These are phyloP conservation scores for Speoplatyrhinus poulsoni DNA, from an alignment of 2,113 vertebrate genomes.

Conservation along the genomic window DNA sequence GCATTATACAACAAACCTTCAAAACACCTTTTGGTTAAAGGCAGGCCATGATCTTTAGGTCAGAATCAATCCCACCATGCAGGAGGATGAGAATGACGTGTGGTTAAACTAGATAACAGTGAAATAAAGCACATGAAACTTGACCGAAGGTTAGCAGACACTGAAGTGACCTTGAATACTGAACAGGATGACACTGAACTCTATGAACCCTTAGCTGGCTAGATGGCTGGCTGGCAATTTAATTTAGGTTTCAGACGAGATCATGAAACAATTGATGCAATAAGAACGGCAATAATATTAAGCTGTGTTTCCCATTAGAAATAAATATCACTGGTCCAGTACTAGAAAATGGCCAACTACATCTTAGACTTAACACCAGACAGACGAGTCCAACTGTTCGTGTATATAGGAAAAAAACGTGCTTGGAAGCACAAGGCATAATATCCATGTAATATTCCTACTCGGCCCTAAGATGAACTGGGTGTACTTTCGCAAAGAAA, in stretches of 20 bases:
- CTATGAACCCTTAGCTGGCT: background rate
- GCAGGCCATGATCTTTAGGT: conserved; percentile 34
- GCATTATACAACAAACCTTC: conserved; percentile 48
- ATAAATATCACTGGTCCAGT: background rate
- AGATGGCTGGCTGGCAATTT: background rate
- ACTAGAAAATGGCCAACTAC: background rate
- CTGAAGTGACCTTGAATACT: conserved; percentile 11
- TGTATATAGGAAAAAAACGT: too few species aligned
- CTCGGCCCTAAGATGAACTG: background rate
- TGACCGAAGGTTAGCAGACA: conserved; percentile 26
- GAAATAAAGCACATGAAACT: conserved; percentile 26
- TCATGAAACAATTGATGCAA: background rate
- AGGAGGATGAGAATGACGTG: conserved; percentile 22
- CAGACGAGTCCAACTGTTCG: too few species aligned
- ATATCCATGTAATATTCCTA: background rate
- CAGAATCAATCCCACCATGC: conserved; percentile 56
- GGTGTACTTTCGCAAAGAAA: background rate
- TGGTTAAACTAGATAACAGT: conserved; percentile 21
- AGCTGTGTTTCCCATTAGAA: too few species aligned
- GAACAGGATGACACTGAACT: background rate
- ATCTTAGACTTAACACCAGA: background rate
- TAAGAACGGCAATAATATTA: background rate
- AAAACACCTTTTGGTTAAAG: conserved; percentile 38
- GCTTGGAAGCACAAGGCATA: too few species aligned
- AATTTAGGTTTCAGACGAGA: background rate